phyloP scores from a whole-genome alignment of 2,888 invertebrate genomes.

The Eupithecia vulgata region DNA sequence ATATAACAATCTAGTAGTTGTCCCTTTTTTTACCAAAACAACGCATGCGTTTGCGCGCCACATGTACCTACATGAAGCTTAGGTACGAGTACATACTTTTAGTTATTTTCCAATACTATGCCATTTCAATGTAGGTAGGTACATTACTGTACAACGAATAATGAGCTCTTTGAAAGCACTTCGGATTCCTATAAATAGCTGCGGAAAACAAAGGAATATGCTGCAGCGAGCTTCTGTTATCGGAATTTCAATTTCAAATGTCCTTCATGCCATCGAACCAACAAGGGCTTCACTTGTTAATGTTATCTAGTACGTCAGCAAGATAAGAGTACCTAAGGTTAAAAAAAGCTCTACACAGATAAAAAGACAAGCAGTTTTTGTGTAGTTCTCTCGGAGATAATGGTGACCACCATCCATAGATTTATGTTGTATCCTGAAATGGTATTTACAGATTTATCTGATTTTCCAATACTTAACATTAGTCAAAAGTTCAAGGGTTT shows the following conservation, averaged over 20 bases:
- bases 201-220: slow-evolving; percentile 12
- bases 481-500: too few species aligned
- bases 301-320: background rate
- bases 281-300: background rate
- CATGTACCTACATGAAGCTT: background rate
- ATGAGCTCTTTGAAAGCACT: slow-evolving; percentile 17
- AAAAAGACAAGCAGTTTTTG: background rate
- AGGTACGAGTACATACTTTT: background rate
- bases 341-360: background rate
- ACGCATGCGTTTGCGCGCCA: too few species aligned
- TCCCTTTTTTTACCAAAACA: too few species aligned
- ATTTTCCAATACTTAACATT: too few species aligned
- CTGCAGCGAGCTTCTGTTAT: slow-evolving; percentile 12
- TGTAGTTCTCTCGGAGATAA: background rate
- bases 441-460: background rate
- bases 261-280: slow-evolving; percentile 9
- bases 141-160: slow-evolving; percentile 8
- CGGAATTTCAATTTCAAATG: slow-evolving; percentile 11
- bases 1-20: too few species aligned
- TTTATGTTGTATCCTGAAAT: background rate
- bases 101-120: slow-evolving; percentile 1
- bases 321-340: background rate
- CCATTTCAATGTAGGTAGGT: slow-evolving; percentile 5
- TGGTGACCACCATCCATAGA: background rate
- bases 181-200: slow-evolving; percentile 10